These are phyloP conservation scores for Drosophila gunungcola DNA, from an alignment of 1,140 invertebrate species.

Conservation along the genomic window DNA sequence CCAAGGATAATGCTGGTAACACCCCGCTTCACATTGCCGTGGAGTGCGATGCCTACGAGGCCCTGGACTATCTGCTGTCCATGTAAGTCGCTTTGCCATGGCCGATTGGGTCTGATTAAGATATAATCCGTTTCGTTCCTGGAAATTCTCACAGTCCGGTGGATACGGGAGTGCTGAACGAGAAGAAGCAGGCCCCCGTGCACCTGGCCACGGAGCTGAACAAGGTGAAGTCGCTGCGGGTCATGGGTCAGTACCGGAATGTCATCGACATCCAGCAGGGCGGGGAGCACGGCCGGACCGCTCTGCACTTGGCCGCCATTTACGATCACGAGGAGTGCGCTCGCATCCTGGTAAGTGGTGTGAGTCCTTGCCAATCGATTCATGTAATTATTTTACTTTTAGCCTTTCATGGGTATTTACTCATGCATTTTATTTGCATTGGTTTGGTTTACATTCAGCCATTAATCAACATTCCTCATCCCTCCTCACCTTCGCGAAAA, in stretches of 20 bases:
- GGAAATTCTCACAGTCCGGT: slow-evolving; percentile 86
- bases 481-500: slow-evolving; percentile 2
- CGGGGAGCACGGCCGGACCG: slow-evolving; percentile 92
- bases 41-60: slow-evolving; percentile 89
- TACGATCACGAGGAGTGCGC: slow-evolving; percentile 92
- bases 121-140: no score
- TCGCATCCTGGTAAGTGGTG: slow-evolving; percentile 89
- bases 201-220: slow-evolving; percentile 92
- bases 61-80: slow-evolving; percentile 90
- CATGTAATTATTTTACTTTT: slow-evolving; percentile 50
- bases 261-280: slow-evolving; percentile 89
- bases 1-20: slow-evolving; percentile 90
- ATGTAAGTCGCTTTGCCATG: slow-evolving; percentile 86
- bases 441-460: slow-evolving; percentile 24
- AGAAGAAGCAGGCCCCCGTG: slow-evolving; percentile 90
- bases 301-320: slow-evolving; percentile 92
- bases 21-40: slow-evolving; percentile 93
- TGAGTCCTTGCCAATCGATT: slow-evolving; percentile 54
- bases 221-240: slow-evolving; percentile 88
- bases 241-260: slow-evolving; percentile 88
- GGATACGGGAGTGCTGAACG: slow-evolving; percentile 89
- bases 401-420: slow-evolving; percentile 28
- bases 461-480: slow-evolving; percentile 60
- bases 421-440: slow-evolving; percentile 60
- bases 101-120: background rate